Percentiles rank a stretch among this genome's conserved stretches.
Conservation (phyloP, 1,140 invertebrate genomes). For the Gryllus bimaculatus region DNA sequence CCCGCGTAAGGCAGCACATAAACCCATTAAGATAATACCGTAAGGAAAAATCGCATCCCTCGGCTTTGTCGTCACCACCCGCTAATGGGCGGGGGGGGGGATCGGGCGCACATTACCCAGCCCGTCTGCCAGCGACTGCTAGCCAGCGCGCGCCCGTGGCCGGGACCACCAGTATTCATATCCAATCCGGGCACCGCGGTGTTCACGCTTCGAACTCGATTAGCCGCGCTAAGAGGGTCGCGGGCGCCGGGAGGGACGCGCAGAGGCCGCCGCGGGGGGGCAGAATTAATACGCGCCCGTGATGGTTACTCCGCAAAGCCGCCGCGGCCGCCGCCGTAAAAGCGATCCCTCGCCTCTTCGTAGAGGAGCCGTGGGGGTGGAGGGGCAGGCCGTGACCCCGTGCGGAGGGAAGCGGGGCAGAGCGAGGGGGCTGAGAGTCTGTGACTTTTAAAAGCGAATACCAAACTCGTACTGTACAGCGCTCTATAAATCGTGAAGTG, state of each 20-base stretch:
- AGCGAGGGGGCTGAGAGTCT: background rate
- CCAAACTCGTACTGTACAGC: background rate
- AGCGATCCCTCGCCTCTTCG: background rate
- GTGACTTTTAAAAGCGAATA: background rate
- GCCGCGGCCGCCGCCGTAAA: background rate
- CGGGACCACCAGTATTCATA: background rate
- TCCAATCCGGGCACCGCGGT: background rate
- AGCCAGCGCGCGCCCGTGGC: no score
- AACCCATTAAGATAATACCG: background rate
- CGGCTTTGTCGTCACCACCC: background rate
- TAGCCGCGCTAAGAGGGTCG: background rate
- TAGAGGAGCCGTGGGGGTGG: no score
- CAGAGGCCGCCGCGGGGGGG: no score
- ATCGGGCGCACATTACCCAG: background rate
- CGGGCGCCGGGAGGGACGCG: background rate
- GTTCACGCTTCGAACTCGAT: constrained; percentile 3
- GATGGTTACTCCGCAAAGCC: background rate
- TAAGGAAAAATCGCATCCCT: background rate
- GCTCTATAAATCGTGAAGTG: background rate
- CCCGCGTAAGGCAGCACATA: background rate
- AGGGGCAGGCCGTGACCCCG: background rate
- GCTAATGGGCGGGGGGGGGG: background rate
- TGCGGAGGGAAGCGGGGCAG: background rate
- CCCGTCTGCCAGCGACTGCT: background rate
- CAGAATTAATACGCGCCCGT: background rate